Base-by-base conservation (phyloP, 1,140 invertebrate genomes). In the Delia radicum region DNA sequence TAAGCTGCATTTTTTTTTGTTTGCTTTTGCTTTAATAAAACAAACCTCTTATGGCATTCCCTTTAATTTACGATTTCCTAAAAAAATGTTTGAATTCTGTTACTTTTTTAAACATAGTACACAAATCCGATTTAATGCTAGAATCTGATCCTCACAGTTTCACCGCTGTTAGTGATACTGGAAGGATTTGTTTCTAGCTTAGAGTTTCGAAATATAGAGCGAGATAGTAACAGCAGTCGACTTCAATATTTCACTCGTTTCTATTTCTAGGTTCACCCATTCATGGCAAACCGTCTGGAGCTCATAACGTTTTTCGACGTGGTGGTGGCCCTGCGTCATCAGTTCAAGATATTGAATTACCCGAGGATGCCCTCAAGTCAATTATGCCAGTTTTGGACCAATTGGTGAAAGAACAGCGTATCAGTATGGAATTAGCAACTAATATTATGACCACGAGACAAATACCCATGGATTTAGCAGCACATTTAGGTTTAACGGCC, bases 251-350 rank as follows among this genome's bases (percentile, higher is more conserved):
- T 33, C 4, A 33, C 4, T 33, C 4, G 4, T 5, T 62, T 21
- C 21, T 65, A 55, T 75, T 83, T 81, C 76, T 84, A 89, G 92
- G 91, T 63, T 93, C 92, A 10, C 92, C 92, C n/a, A 91, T 92
- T 74, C 92, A 93, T 78, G 79, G 80, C 21, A 85, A 85, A 48
- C 81, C 80, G 0, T 78, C 77, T 7, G 26, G 62, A 12, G 8
- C 80, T 65, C 79, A 82, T 73, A 74, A 81, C 42, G 74, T 78
- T 0, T 48, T 83, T 77, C 78, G 82, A 0, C 81, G 83, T 8
- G 29, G 65, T 18, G 28, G 26, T 29, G 29, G 29, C 8, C 18
- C 29, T 8, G 2, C 29, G 13, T 33, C 31, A 2, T 18, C 29
- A 15, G 82, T 81, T 1, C 82, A 84, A 28, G 80, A 84, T 24